Base-by-base conservation (phyloP, 2,888 invertebrate genomes). In the Stenichneumon culpator region DNA sequence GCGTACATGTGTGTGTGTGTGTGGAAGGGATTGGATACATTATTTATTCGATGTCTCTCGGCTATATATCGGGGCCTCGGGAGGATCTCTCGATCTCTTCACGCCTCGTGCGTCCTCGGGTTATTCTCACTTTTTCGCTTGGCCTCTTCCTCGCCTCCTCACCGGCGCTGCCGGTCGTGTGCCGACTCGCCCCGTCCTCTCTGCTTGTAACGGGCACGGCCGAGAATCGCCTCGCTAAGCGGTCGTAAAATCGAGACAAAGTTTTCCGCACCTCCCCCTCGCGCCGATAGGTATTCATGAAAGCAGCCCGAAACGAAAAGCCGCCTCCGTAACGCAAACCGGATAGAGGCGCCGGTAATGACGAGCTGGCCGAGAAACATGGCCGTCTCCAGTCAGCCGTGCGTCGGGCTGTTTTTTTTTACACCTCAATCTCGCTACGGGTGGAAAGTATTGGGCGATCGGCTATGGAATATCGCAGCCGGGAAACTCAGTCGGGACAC, bases 31-130 rank as follows among this genome's bases (percentile, higher is more conserved):
- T 50, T 67, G 39, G 84, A 84, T 86, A 82, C 83, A 86, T 84
- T 87, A 87, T 87, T 86, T 87, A 87, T 87, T 86, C 79, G 79
- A 81, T 79, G 86, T 86, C 83, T 78, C 82, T 50, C 57, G 44
- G 44, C 79, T 69, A 73, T 39, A n/a, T 44, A 67, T 50, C 68
- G 70, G 25, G 14, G 65, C 22, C 22, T 67, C 79, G 57, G 57
- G 39, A 65, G 65, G 22, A 52, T 60, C 39, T 39, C 52, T 16
- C 60, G 60, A 25, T 60, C 69, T 44, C 65, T 32, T 54, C 65
- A 54, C 69, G 44, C 7, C 57, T 50, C 67, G 47, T 52, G 60
- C 63, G n/a, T 54, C 22, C 52, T 39, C 74, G 60, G 60, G 60
- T n/a, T 28, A 44, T 60, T 60, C 60, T 60, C 60, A 4, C 60